Percentiles rank a stretch among this genome's conserved stretches.
These are phyloP conservation scores for Morone saxatilis DNA, from an alignment of 2,113 vertebrate species.

Conservation along the genomic window DNA sequence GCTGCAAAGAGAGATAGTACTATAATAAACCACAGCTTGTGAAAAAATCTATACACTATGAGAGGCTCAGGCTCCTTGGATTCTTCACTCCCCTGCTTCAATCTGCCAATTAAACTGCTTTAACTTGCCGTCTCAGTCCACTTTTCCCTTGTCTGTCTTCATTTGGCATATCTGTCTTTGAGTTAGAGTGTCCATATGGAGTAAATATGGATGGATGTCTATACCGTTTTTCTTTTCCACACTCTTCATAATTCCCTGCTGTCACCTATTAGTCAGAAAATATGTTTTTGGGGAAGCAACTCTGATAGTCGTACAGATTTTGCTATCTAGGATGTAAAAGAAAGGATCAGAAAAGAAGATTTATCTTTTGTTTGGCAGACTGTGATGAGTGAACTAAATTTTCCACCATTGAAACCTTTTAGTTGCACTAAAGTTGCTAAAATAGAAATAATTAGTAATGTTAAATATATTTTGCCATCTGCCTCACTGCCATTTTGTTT, in stretches of 20 bases:
- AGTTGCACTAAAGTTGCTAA: neutral
- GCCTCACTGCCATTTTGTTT: neutral
- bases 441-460: neutral
- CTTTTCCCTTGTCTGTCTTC: constrained; percentile 18
- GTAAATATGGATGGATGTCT: neutral
- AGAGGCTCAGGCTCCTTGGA: neutral
- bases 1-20: neutral
- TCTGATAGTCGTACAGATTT: neutral
- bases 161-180: constrained; percentile 4
- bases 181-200: neutral
- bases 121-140: neutral
- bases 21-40: neutral
- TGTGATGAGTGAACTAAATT: neutral
- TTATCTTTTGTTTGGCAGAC: neutral
- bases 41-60: neutral
- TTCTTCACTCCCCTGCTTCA: neutral
- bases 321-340: neutral
- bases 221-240: neutral
- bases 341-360: neutral
- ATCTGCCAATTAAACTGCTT: constrained; percentile 26
- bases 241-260: neutral
- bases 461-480: neutral
- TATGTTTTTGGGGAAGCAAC: neutral
- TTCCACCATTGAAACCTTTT: neutral
- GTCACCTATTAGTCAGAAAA: neutral